Conservation (phyloP, 1,140 invertebrate genomes). For the Mizuhopecten yessoensis region DNA sequence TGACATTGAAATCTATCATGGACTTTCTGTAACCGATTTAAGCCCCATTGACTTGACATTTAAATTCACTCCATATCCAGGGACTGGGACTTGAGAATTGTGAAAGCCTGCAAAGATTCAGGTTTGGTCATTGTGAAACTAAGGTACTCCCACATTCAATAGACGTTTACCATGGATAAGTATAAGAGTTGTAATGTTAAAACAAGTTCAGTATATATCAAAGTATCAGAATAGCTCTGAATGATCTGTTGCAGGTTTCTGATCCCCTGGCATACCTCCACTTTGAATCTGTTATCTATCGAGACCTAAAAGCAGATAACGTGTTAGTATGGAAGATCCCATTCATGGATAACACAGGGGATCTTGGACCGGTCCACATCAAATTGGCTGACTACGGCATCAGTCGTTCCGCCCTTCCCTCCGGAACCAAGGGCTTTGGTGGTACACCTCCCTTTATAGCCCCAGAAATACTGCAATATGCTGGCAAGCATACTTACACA, state of each 20-base stretch:
- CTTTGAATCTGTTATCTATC: conserved; percentile 96
- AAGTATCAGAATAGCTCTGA: not conserved
- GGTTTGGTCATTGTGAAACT: not conserved
- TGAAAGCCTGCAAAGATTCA: not conserved
- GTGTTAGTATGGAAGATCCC: conserved; percentile 98
- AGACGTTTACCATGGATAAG: not conserved
- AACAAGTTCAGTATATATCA: not conserved
- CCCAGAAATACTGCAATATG: conserved; percentile 98
- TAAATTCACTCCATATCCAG: too few relatives aligned
- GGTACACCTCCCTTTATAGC: conserved; percentile 96
- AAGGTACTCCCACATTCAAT: not conserved
- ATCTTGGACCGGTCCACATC: conserved; percentile 89
- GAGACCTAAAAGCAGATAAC: conserved; percentile 98
- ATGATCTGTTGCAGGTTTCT: conserved; percentile 87
- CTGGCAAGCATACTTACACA: conserved; percentile 99
- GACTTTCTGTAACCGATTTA: too few relatives aligned
- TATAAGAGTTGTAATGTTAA: not conserved
- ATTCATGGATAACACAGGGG: conserved; percentile 80
- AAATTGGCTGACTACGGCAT: conserved; percentile 99
- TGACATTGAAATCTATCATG: too few relatives aligned
- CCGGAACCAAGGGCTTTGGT: conserved; percentile 96
- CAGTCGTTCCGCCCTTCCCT: conserved; percentile 87
- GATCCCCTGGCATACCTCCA: conserved; percentile 98
- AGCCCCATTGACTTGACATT: too few relatives aligned
- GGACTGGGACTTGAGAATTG: not conserved